phyloP scores from a whole-genome alignment of 2,888 invertebrate genomes.

The Microchrysa polita region DNA sequence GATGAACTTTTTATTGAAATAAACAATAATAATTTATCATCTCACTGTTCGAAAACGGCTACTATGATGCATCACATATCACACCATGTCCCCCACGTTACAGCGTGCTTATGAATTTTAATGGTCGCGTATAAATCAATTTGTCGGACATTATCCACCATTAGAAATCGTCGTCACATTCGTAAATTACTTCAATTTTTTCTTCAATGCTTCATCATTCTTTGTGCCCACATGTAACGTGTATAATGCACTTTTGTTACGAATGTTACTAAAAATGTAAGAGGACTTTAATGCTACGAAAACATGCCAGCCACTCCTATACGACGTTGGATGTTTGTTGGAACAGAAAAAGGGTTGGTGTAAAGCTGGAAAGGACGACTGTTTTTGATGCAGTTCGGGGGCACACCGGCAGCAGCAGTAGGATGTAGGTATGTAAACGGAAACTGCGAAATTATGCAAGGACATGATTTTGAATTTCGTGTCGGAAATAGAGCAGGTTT shows the following conservation, averaged over 20 bases:
- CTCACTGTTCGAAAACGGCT: too few relatives aligned
- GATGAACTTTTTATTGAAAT: too few relatives aligned
- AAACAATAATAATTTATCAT: too few relatives aligned
- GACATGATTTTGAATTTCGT: conserved; percentile 30
- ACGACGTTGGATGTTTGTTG: not conserved
- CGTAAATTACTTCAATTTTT: conserved; percentile 23
- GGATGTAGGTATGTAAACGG: not conserved
- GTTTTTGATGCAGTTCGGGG: not conserved
- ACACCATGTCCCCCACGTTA: too few relatives aligned
- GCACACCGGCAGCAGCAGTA: not conserved
- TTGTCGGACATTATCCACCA: conserved; percentile 23
- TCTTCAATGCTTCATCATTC: too few relatives aligned
- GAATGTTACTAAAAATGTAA: not conserved
- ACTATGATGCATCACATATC: too few relatives aligned
- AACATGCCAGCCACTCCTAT: conserved; percentile 2
- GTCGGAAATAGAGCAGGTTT: conserved; percentile 1
- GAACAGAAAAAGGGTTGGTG: not conserved
- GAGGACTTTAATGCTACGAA: not conserved
- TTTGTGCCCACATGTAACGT: not conserved
- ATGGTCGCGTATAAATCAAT: conserved; percentile 23
- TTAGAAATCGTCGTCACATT: conserved; percentile 22
- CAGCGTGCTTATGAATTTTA: not conserved
- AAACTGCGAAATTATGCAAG: conserved; percentile 31
- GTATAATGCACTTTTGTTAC: not conserved
- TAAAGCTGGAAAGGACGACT: too few relatives aligned